Percentiles rank a stretch among this genome's conserved stretches.
Conservation (phyloP, 2,888 invertebrate genomes). For the Bugula neritina region DNA sequence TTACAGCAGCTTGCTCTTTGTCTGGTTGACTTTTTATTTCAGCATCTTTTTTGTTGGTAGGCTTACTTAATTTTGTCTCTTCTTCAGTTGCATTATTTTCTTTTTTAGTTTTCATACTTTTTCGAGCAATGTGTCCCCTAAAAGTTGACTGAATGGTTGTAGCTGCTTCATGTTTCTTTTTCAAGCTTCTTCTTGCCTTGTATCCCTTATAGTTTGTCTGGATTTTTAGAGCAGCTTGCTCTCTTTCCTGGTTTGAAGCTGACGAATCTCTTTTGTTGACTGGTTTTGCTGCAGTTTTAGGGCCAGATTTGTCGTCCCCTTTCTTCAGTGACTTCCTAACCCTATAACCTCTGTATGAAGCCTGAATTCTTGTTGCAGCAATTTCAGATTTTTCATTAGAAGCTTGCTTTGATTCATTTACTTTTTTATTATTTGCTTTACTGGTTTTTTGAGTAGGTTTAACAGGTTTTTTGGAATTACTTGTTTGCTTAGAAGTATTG, state of each 20-base stretch:
- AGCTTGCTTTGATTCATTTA: not conserved
- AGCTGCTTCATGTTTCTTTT: constrained; percentile 28
- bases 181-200: constrained; percentile 30
- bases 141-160: constrained; percentile 31
- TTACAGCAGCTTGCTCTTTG: constrained; percentile 32
- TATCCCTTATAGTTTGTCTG: constrained; percentile 33
- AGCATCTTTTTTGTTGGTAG: too few relatives aligned
- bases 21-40: too few relatives aligned
- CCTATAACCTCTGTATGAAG: constrained; percentile 30
- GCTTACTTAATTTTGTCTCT: too few relatives aligned
- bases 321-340: constrained; percentile 28
- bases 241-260: too few relatives aligned
- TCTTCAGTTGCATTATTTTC: not conserved
- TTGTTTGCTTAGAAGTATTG: not conserved
- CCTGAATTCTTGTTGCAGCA: constrained; percentile 32
- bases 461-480: not conserved
- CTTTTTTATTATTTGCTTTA: not conserved
- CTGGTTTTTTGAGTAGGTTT: not conserved
- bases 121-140: constrained; percentile 29
- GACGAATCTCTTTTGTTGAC: not conserved
- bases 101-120: not conserved
- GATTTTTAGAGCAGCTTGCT: constrained; percentile 33
- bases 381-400: constrained; percentile 20
- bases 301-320: not conserved
- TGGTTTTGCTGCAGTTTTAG: not conserved